A percentile compares a stretch with the other conserved stretches of the same genome.
These are phyloP conservation scores for Poecilia velifera DNA, from an alignment of 2,797 vertebrate species.

Conservation along the genomic window DNA sequence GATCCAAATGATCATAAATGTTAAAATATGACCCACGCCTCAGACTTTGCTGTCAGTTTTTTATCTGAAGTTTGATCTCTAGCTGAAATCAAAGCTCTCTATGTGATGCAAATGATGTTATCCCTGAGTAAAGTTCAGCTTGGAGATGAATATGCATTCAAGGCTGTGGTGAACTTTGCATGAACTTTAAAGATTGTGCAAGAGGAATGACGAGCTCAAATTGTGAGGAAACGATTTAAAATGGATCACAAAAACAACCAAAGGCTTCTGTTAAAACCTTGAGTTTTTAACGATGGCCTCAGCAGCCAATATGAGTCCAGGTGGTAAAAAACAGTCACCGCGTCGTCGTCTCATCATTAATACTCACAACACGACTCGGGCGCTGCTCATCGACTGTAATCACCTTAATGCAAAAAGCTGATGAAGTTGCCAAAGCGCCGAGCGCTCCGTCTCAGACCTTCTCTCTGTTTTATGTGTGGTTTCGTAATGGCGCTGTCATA, in stretches of 20 bases:
- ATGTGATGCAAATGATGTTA: conserved; percentile 5
- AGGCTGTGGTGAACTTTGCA: conserved; percentile 8
- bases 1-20: neutral
- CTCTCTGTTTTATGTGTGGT: conserved; percentile 43
- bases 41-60: neutral
- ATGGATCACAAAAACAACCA: neutral
- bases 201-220: conserved; percentile 2
- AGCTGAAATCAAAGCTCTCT: neutral
- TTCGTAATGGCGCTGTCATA: conserved; percentile 85
- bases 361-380: conserved; percentile 32
- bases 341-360: conserved; percentile 47
- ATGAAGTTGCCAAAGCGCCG: conserved; percentile 70
- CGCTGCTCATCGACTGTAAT: conserved; percentile 63
- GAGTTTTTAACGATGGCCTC: neutral
- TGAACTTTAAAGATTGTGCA: conserved; percentile 2
- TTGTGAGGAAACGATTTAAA: neutral
- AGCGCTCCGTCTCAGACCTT: conserved; percentile 55
- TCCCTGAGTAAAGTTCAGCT: conserved; percentile 1
- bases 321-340: conserved; percentile 32
- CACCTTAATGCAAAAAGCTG: conserved; percentile 72
- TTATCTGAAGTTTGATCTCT: neutral
- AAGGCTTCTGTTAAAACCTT: neutral
- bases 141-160: conserved; percentile 2
- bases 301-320: conserved; percentile 25
- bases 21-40: neutral